Base-by-base conservation (phyloP, 2,888 invertebrate genomes). In the Pachycephus smyrnensis region DNA sequence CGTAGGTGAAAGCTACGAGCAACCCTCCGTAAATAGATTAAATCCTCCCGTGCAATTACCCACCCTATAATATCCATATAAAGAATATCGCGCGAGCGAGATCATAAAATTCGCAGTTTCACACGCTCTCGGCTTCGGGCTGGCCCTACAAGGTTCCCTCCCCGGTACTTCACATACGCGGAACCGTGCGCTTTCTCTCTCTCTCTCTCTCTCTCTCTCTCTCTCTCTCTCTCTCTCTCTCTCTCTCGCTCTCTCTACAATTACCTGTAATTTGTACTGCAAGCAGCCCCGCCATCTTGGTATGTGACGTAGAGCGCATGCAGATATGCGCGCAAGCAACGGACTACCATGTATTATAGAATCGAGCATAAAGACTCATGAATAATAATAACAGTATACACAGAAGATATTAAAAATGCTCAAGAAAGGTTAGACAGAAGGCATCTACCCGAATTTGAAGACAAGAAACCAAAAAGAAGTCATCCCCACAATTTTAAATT, bases 51-150 rank as follows among this genome's bases (percentile, higher is more conserved):
- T 81, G 75, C 82, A 83, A 82, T 82, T 83, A 82, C 78, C 79
- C 73, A 80, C 79, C 80, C 79, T 78, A 77, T 80, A 79, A 80
- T 78, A 78, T 73, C 79, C 82, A 80, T 82, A 82, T 83, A 86
- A 84, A 85, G 84, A 82, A 40, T 40, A 84, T 84, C 82, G 73
- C 84, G 86, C 86, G 87, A 85, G 85, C 85, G 73, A 86, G 88
- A 87, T 88, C 88, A 86, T 87, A 87, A 88, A 88, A 88, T 89
- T 87, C 86, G 84, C 87, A 86, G 87, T 87, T 89, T 88, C 88
- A 87, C 87, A 88, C 87, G 88, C 86, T 87, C 87, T 83, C 84
- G 82, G 77, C 80, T 80, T 79, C 73, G 78, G 75, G 69, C 80
- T 75, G 71, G 78, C 79, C 79, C 82, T 79, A 75, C 75, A 55